phyloP scores from a whole-genome alignment of 1,140 invertebrate species.

The Drosophila pandora region DNA sequence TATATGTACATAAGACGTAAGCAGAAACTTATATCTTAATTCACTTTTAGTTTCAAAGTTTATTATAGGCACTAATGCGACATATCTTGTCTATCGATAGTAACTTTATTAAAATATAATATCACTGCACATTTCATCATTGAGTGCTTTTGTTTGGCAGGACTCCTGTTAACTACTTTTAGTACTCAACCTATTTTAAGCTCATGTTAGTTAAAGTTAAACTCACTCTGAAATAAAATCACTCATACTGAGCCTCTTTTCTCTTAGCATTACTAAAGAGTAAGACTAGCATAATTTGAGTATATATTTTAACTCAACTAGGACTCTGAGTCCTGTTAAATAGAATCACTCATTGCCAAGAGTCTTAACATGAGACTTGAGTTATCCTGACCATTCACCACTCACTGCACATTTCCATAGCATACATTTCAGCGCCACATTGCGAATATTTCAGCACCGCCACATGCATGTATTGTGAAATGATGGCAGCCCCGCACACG shows the following conservation, averaged over 20 bases:
- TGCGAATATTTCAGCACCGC: constrained; percentile 48
- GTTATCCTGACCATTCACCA: neutral
- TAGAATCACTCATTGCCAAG: neutral
- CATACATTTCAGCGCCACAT: constrained; percentile 42
- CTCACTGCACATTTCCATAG: constrained; percentile 12
- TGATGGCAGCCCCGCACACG: constrained; percentile 38
- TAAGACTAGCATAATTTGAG: constrained; percentile 8
- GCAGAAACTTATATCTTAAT: no score
- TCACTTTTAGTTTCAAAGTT: no score
- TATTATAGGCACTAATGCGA: no score
- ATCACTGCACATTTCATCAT: no score
- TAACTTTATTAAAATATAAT: no score
- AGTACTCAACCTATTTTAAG: no score
- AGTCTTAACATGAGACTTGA: neutral
- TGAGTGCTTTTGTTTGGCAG: no score
- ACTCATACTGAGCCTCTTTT: neutral
- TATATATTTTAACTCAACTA: neutral
- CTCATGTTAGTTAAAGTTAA: neutral
- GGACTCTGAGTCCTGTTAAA: neutral
- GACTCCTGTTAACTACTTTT: no score
- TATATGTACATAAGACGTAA: no score
- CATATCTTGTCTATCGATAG: no score
- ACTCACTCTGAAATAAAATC: neutral
- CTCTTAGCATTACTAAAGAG: neutral
- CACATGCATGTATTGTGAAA: constrained; percentile 57